Evolutionary conservation across 2,113 vertebrate species (phyloP), one percentile per base, ranked within the genome.

Genomic region (Engraulis encrasicolus): DNA sequence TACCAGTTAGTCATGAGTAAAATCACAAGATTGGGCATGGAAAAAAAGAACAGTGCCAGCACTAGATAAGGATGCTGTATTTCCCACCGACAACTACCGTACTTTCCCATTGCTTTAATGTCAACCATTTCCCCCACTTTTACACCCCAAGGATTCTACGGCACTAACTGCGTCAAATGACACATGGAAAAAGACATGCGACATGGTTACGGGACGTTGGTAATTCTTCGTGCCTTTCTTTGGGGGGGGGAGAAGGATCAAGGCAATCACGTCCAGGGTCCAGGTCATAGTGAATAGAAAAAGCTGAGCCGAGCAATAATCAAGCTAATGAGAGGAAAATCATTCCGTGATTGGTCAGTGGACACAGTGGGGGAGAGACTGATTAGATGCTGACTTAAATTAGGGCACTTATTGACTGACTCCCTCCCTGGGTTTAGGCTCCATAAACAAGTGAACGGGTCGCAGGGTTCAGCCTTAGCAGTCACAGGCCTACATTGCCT

Each of bases 1-100:
- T 71, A 27, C 61, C 61, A 71, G 9, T n/a, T n/a, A n/a, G n/a
- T 71, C 61, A 71, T 71, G 61, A 71, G 61, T 27, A 71, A 31
- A 71, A 71, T 71, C 61, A 71, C 61, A 71, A 71, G 61, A 71
- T 31, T 34, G 27, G 1, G 2, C 58, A 71, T n/a, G n/a, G n/a
- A n/a, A n/a, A n/a, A n/a, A n/a, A n/a, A 31, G 61, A 71, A 71
- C 3, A 23, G 34, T 71, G 61, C 61, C 61, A 71, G 61, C 14
- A 14, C 9, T 27, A 31, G 61, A 71, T 71, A 71, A 71, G 61
- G 27, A 27, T 12, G 27, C 61, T 31, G 27, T 71, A n/a, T n/a
- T 71, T 71, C 9, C 61, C 61, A 71, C 9, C 3, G 23, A 12
- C 6, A 23, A 71, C 27, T 34, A 71, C 61, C n/a, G n/a, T n/a